phyloP scores from a whole-genome alignment of 2,888 invertebrate genomes.

The Sialis fuliginosa region DNA sequence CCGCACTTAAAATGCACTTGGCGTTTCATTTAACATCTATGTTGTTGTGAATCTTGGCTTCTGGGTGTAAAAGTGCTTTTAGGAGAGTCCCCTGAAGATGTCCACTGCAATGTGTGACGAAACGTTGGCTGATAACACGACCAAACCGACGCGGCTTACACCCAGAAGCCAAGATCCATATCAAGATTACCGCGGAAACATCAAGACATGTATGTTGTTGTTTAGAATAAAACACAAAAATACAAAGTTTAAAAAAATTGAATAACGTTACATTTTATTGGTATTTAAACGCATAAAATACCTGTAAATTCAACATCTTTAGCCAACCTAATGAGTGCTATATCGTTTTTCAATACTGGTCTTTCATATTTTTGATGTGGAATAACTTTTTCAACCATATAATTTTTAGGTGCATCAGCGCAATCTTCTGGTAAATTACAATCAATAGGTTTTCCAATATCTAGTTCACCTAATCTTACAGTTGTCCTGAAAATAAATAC shows the following conservation, averaged over 20 bases:
- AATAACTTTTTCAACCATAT: conserved; percentile 16
- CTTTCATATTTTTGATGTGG: conserved; percentile 18
- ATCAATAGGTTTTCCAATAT: conserved; percentile 25
- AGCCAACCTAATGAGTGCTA: conserved; percentile 20
- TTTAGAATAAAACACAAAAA: neutral
- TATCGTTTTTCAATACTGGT: conserved; percentile 21
- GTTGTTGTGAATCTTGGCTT: too few species aligned
- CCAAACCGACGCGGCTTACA: too few species aligned
- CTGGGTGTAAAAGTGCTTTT: too few species aligned
- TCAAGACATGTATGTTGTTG: too few species aligned
- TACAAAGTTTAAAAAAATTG: neutral
- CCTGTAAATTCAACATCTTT: conserved; percentile 15
- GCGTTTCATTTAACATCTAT: too few species aligned
- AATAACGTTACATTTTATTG: neutral
- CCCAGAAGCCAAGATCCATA: too few species aligned
- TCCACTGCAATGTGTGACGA: too few species aligned
- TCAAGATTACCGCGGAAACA: too few species aligned
- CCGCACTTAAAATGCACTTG: too few species aligned
- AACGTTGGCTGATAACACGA: too few species aligned
- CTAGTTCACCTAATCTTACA: conserved; percentile 42
- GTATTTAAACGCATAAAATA: too few species aligned
- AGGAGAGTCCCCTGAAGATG: too few species aligned
- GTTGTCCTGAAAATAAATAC: conserved; percentile 24
- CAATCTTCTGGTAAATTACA: conserved; percentile 22
- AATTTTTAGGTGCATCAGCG: conserved; percentile 17